Base-by-base conservation (phyloP, 1,140 invertebrate species). In the Acromyrmex charruanus region DNA sequence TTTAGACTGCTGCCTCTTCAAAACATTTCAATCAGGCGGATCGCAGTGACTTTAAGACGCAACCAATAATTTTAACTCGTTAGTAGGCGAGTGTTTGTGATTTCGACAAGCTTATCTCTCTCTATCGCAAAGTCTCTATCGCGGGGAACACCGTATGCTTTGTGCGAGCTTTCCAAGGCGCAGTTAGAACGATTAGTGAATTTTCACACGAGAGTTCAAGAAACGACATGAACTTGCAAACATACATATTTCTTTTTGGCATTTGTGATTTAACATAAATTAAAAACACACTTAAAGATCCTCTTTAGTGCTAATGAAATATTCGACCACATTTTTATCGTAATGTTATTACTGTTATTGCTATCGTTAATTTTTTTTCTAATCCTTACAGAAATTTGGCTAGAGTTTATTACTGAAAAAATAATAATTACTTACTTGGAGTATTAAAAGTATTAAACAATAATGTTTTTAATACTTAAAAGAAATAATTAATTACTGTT, bases 51-150 rank as follows among this genome's bases (percentile, higher is more conserved):
- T 44, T 81, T 81, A 49, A 49, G 9, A 71, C 5, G 35, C 16
- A 25, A 9, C 35, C 21, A 81, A 44, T 71, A 59, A 81, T 71
- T 71, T 81, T 44, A 31, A 69, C n/a, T 71, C 35, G 31, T 58
- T 31, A 16, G 14, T 44, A 59, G 25, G 14, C 44, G 14, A 59
- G 31, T 39, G n/a, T 55, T 39, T 80, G 44, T 39, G 31, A 81
- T 61, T 81, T 81, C 35, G 79, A 58, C 65, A 55, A 77, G 25
- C 44, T 79, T 79, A 79, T 79, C 77, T 44, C 10, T 44, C 9
- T 44, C 39, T 44, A 44, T 44, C 28, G 55, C 61, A 14, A 12
- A 6, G 35, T 35, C 65, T 71, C 77, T 71, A 31, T 59, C 66
- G 51, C 21, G 25, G n/a, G 51, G 18, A 71, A 71, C 21, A 53